Evolutionary conservation across 2,113 vertebrate species (phyloP).

Genomic region (Columba livia): DNA sequence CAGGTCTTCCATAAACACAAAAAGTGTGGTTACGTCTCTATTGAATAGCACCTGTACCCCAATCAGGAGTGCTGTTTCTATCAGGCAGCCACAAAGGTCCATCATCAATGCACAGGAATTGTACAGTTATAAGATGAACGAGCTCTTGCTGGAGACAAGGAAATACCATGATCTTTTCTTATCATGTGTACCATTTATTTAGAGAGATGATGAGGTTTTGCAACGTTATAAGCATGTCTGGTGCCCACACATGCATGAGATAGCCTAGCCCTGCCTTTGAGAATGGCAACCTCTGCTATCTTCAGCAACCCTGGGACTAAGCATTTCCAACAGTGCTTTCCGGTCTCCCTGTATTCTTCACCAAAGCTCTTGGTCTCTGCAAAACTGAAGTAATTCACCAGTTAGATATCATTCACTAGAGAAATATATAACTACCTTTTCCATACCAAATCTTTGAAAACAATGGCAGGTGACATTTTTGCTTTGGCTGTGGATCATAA

Average conservation of each 20-base stretch:
- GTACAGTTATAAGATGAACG: neutral
- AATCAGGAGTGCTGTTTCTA: neutral
- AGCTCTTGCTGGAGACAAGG: neutral
- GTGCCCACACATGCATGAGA: fast-evolving
- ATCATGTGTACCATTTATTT: neutral
- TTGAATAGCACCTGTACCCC: neutral
- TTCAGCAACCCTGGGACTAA: neutral
- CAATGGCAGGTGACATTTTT: neutral
- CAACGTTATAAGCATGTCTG: neutral
- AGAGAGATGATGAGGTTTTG: neutral
- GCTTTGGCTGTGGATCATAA: neutral
- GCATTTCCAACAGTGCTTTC: too few species aligned
- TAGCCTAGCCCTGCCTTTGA: neutral
- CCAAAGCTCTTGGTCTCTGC: neutral
- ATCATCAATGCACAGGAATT: neutral
- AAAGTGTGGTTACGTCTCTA: neutral
- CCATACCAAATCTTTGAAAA: neutral
- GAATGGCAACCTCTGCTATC: neutral
- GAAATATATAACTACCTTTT: neutral
- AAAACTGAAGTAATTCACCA: neutral
- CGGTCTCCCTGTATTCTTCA: neutral
- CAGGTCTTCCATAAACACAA: neutral
- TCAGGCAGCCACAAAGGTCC: neutral
- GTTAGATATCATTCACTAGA: neutral
- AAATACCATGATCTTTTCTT: neutral